Base-by-base conservation (phyloP, 2,888 invertebrate species). In the Thyatira batis region DNA sequence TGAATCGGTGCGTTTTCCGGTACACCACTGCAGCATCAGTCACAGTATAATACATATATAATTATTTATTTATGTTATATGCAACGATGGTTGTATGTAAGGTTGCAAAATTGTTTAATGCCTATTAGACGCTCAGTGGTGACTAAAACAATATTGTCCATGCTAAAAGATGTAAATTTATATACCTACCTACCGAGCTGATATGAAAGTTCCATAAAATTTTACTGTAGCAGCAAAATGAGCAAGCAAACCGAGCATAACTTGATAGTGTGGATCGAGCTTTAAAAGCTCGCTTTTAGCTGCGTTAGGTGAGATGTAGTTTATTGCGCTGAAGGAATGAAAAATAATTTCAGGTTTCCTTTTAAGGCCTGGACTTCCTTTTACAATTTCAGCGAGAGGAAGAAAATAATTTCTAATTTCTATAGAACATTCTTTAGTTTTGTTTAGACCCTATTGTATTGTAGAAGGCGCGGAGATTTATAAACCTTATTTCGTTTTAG, bases 251-350 rank as follows among this genome's bases (percentile, higher is more conserved):
- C 5, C 17, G 8, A 39, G 17, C 13, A 1, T 39, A 39, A 39
- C 8, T 39, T 39, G 39, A 39, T 39, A 13, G 39, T 39, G 49
- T 49, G 11, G n/a, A 49, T 28, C 10, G n/a, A 49, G 27, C 20
- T 30, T 49, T 49, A 20, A 49, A 49, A 49, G 28, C 49, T 17
- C 27, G 27, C 27, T 23, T 45, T 45, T 20, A 44, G 25, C 27
- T 48, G 17, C 39, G 27, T 27, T 27, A 27, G 48, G 23, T 27
- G 27, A 27, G 20, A 1, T 20, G 27, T 46, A 46, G 27, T 48
- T 48, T 48, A 48, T 48, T 27, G 27, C 27, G 28, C 28, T 48
- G 27, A 13, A n/a, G 46, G 28, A 48, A 17, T 27, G 48, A 27
- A 48, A 27, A 48, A 48, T n/a, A 6, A 27, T 28, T 48, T 28